These are phyloP conservation scores for Cathartes aura DNA, from an alignment of 2,113 vertebrate genomes.

Conservation along the genomic window DNA sequence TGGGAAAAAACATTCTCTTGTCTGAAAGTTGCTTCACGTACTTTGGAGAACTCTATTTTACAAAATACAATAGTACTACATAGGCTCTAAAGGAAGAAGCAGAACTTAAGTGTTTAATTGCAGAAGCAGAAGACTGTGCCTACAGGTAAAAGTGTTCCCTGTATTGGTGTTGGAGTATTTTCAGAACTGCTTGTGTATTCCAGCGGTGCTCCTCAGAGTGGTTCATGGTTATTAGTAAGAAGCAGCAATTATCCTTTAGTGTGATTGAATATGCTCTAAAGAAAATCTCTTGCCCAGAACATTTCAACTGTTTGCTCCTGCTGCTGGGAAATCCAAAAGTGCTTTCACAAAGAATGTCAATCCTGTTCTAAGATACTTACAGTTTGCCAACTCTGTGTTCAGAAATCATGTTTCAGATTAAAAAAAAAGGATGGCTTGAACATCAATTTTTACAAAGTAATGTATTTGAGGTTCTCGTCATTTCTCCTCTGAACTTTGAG, in stretches of 20 bases:
- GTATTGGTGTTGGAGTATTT: background rate
- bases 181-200: background rate
- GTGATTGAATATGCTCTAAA: background rate
- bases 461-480: background rate
- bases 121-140: background rate
- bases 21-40: background rate
- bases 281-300: background rate
- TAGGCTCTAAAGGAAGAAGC: background rate
- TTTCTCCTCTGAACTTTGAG: background rate
- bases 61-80: background rate
- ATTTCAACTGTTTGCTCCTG: background rate
- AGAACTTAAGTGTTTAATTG: background rate
- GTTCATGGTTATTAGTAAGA: background rate
- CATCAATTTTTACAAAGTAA: background rate
- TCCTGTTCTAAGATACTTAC: background rate
- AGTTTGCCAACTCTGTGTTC: background rate
- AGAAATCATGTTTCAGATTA: background rate
- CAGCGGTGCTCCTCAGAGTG: background rate
- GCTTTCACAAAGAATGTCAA: background rate
- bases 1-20: background rate
- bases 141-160: background rate
- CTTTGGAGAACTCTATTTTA: background rate
- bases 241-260: background rate
- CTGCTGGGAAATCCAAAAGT: background rate
- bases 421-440: background rate